A percentile compares a stretch with the other conserved stretches of the same genome.
Evolutionary conservation across 2,113 vertebrate species (phyloP).

Genomic region (Myrmecobius fasciatus): DNA sequence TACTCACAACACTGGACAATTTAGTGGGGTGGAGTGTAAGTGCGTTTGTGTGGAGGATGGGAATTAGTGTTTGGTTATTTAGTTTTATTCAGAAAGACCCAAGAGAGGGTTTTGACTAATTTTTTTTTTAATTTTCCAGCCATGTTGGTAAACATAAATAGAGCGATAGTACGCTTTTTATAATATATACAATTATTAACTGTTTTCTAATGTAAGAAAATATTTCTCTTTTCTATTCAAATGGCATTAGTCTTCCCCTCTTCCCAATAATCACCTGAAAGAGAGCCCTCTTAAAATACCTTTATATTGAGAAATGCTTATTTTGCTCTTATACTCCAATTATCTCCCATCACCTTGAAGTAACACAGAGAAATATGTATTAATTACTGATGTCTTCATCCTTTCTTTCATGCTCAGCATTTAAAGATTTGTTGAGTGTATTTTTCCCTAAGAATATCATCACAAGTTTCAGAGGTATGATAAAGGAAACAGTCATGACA

Average conservation of each 20-base stretch:
- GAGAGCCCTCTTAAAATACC: not conserved
- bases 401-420: not conserved
- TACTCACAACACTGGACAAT: not conserved
- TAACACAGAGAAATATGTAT: not conserved
- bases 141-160: not conserved
- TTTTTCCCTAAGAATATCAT: conserved; percentile 18
- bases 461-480: conserved; percentile 11
- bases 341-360: not conserved
- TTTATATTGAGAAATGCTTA: not conserved
- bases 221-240: not conserved
- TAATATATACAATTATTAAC: not conserved
- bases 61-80: not conserved
- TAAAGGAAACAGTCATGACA: conserved; percentile 49
- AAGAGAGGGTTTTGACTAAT: not conserved
- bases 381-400: not conserved
- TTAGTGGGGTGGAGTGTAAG: not conserved
- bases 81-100: not conserved
- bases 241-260: not conserved
- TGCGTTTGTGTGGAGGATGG: not conserved
- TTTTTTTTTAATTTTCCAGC: not conserved
- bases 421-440: not conserved
- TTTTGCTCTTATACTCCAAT: not conserved
- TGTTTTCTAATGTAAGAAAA: not conserved
- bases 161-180: not conserved
- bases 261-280: not conserved